Conservation (phyloP, 2,797 vertebrate species). For the Brotogeris chrysoptera region DNA sequence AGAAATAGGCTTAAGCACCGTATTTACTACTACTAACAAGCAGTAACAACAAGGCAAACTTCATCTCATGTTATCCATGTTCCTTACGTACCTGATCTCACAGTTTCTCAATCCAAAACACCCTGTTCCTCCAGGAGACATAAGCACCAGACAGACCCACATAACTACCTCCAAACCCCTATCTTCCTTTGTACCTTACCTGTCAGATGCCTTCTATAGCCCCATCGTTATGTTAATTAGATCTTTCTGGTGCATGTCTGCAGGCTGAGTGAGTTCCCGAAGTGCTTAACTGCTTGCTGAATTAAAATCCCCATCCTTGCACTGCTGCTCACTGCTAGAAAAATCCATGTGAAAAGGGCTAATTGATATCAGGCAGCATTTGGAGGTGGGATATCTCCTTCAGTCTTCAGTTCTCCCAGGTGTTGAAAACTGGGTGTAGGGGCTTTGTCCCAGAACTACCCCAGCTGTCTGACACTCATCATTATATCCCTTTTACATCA, state of each 20-base stretch:
- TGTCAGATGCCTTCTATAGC: not conserved
- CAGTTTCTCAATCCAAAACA: not conserved
- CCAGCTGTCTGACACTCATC: not conserved
- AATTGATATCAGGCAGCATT: not conserved
- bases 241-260: not conserved
- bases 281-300: not conserved
- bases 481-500: not conserved
- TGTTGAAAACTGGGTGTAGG: not conserved
- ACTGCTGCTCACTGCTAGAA: not conserved
- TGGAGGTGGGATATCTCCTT: not conserved
- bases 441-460: not conserved
- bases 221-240: fast-evolving
- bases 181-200: fast-evolving
- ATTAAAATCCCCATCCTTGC: not conserved
- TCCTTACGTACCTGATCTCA: not conserved
- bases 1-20: not conserved
- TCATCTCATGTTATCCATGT: fast-evolving
- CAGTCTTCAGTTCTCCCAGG: not conserved
- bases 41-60: not conserved
- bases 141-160: not conserved
- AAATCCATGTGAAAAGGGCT: not conserved
- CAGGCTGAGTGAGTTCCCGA: not conserved
- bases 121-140: fast-evolving
- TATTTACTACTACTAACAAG: not conserved
- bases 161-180: fast-evolving